Conservation (phyloP, 2,888 invertebrate genomes). For the Leptinotarsa rubiginosa region DNA sequence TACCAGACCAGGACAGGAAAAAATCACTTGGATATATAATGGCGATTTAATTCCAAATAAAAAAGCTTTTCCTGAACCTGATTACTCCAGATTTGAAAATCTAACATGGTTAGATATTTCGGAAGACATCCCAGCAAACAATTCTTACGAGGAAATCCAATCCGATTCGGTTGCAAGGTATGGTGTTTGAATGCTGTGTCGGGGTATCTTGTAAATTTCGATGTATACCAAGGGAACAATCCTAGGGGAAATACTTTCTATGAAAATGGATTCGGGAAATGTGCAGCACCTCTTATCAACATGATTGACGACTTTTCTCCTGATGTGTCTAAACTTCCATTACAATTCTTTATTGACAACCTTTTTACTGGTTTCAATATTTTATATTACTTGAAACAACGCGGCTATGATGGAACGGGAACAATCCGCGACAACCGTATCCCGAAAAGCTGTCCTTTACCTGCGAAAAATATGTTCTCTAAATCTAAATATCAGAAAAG, state of each 20-base stretch:
- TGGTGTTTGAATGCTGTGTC: slow-evolving; percentile 20
- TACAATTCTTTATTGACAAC: no score
- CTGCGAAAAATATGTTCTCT: no score
- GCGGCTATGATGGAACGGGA: no score
- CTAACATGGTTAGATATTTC: slow-evolving; percentile 22
- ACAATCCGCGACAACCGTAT: no score
- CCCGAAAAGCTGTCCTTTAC: no score
- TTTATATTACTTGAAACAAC: no score
- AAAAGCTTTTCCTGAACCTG: slow-evolving; percentile 3
- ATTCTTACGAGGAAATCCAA: slow-evolving; percentile 17
- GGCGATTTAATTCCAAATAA: slow-evolving; percentile 9
- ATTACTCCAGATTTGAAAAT: slow-evolving; percentile 11
- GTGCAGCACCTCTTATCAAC: no score
- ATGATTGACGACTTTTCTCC: no score
- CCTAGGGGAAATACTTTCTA: neutral
- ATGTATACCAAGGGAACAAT: slow-evolving; percentile 15
- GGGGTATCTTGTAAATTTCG: neutral
- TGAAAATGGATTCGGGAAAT: no score
- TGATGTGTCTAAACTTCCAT: no score
- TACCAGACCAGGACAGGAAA: slow-evolving; percentile 20
- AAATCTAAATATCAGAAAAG: no score
- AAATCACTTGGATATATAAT: slow-evolving; percentile 18
- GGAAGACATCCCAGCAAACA: slow-evolving; percentile 14
- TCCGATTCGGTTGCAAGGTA: slow-evolving; percentile 10
- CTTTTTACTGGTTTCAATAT: no score